Conservation (phyloP, 2,797 vertebrate species). For the Rhynchotus rufescens region DNA sequence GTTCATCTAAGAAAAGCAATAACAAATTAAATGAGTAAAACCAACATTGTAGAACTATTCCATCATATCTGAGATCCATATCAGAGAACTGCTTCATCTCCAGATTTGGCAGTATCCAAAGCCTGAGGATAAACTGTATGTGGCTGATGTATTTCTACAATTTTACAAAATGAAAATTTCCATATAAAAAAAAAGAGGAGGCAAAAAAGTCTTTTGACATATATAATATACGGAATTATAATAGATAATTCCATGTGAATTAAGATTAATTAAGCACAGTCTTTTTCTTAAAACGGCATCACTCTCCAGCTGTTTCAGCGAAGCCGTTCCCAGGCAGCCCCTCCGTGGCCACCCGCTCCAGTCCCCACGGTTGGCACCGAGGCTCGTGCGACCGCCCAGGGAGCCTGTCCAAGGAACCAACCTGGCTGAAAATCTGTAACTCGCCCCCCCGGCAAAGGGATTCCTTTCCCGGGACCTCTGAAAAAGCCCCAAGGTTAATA, state of each 20-base stretch:
- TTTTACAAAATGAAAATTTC: background rate
- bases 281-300: accelerated
- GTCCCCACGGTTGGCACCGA: accelerated
- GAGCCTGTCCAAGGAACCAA: background rate
- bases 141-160: background rate
- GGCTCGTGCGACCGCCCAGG: background rate
- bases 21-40: slow-evolving; percentile 26
- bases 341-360: accelerated
- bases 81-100: background rate
- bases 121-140: background rate
- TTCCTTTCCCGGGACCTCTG: background rate
- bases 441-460: accelerated
- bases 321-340: accelerated
- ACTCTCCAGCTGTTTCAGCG: background rate
- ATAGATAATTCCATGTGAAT: background rate
- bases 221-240: background rate
- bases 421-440: background rate
- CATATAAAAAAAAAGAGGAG: background rate
- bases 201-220: background rate
- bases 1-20: slow-evolving; percentile 8
- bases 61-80: background rate
- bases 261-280: accelerated
- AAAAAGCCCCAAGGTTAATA: background rate
- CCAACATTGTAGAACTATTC: background rate
- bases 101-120: background rate